phyloP scores from a whole-genome alignment of 2,797 vertebrate species.

The Setipinna tenuifilis region DNA sequence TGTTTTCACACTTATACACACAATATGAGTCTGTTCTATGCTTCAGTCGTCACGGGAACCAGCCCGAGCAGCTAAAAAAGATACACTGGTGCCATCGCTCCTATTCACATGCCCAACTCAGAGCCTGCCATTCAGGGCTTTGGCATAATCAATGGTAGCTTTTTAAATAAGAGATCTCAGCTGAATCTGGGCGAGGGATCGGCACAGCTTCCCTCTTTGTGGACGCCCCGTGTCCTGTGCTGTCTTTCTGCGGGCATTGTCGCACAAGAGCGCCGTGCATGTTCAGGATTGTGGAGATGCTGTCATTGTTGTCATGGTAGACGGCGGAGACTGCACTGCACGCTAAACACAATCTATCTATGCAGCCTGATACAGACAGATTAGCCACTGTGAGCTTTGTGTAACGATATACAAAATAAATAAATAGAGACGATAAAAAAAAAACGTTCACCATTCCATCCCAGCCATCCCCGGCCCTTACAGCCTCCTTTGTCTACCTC shows the following conservation, averaged over 20 bases:
- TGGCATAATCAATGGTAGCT: conserved; percentile 45
- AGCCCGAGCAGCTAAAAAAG: conserved; percentile 6
- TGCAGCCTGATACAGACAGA: not conserved
- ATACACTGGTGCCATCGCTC: conserved; percentile 35
- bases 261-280: conserved; percentile 7
- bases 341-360: not conserved
- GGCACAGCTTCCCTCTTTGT: conserved; percentile 43
- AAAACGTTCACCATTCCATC: not conserved
- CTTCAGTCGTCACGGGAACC: conserved; percentile 18
- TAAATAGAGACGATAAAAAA: not conserved
- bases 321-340: not conserved
- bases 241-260: conserved; percentile 33
- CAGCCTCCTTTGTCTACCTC: not conserved
- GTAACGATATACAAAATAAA: not conserved
- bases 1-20: not conserved
- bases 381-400: not conserved
- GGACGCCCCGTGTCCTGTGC: conserved; percentile 32
- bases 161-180: conserved; percentile 46
- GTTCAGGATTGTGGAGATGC: conserved; percentile 20
- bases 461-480: not conserved
- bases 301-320: conserved; percentile 18
- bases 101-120: conserved; percentile 40
- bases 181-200: conserved; percentile 44
- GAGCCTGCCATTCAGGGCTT: conserved; percentile 36
- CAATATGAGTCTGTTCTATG: conserved; percentile 16